Evolutionary conservation across 1,140 invertebrate genomes (phyloP).

Genomic region (Colletes gigas): DNA sequence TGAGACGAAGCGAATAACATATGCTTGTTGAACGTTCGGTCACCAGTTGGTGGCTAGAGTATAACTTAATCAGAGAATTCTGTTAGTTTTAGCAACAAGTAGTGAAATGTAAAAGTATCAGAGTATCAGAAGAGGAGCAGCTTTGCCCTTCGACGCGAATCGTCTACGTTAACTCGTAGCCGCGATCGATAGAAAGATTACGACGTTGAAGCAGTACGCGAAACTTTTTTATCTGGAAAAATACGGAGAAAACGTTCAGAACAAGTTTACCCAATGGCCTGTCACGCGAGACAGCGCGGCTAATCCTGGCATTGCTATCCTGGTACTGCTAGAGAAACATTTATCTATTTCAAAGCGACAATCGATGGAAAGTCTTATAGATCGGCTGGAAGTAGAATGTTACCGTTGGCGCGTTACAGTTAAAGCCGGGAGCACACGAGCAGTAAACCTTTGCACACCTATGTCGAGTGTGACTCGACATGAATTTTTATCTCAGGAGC

Average conservation of each 20-base stretch:
- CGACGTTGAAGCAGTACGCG: not conserved
- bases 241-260: not conserved
- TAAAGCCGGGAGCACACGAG: too few relatives aligned
- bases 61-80: too few relatives aligned
- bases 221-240: not conserved
- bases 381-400: slow-evolving; percentile 23
- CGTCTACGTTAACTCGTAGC: not conserved
- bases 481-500: too few relatives aligned
- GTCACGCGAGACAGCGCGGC: not conserved
- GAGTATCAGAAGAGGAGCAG: not conserved
- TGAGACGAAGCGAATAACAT: too few relatives aligned
- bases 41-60: too few relatives aligned
- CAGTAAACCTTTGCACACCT: too few relatives aligned
- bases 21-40: too few relatives aligned
- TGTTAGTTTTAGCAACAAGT: not conserved
- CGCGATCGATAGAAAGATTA: slow-evolving; percentile 20
- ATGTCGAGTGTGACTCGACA: too few relatives aligned
- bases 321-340: not conserved
- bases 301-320: slow-evolving; percentile 33
- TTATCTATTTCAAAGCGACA: slow-evolving; percentile 50
- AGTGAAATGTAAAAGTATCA: not conserved
- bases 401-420: slow-evolving; percentile 3
- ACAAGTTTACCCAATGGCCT: not conserved
- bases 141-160: not conserved
- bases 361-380: slow-evolving; percentile 51